Percentiles rank a stretch among this genome's conserved stretches.
Conservation (phyloP, 1,140 invertebrate genomes). For the Drosophila leontia region DNA sequence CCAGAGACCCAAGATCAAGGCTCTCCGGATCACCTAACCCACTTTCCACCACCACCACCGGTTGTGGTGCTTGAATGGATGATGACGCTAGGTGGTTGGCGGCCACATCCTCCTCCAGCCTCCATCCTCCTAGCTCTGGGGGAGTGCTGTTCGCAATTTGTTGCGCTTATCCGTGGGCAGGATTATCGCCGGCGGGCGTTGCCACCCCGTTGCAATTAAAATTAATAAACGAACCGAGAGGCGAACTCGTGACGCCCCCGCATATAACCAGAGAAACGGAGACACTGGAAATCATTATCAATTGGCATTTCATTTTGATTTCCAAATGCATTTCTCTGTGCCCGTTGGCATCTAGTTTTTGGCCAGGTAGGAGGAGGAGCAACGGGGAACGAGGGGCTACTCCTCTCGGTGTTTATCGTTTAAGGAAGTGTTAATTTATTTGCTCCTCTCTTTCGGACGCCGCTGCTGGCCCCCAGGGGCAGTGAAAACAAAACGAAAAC, state of each 20-base stretch:
- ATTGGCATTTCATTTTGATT: slow-evolving; percentile 52
- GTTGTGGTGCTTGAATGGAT: slow-evolving; percentile 2
- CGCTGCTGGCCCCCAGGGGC: slow-evolving; percentile 16
- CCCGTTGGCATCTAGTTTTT: slow-evolving; percentile 1
- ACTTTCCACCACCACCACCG: slow-evolving; percentile 18
- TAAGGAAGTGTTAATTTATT: slow-evolving; percentile 84
- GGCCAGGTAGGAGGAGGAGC: neutral
- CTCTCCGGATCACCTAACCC: slow-evolving; percentile 15
- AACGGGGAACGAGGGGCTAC: neutral
- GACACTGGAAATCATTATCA: slow-evolving; percentile 52
- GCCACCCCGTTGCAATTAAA: slow-evolving; percentile 69
- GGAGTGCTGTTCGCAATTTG: slow-evolving; percentile 49
- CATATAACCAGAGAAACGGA: slow-evolving; percentile 10
- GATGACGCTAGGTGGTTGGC: slow-evolving; percentile 11
- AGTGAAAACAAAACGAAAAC: slow-evolving; percentile 40
- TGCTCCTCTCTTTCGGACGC: slow-evolving; percentile 51
- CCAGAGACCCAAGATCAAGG: slow-evolving; percentile 32
- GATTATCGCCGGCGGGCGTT: slow-evolving; percentile 52
- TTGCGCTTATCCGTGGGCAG: slow-evolving; percentile 42
- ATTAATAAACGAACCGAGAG: slow-evolving; percentile 75
- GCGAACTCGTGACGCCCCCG: slow-evolving; percentile 57
- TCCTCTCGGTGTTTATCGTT: slow-evolving; percentile 68
- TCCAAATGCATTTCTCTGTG: slow-evolving; percentile 41
- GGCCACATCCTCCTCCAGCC: neutral
- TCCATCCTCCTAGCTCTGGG: slow-evolving; percentile 2